Base-by-base conservation (phyloP, 2,113 vertebrate species). In the Indri indri region DNA sequence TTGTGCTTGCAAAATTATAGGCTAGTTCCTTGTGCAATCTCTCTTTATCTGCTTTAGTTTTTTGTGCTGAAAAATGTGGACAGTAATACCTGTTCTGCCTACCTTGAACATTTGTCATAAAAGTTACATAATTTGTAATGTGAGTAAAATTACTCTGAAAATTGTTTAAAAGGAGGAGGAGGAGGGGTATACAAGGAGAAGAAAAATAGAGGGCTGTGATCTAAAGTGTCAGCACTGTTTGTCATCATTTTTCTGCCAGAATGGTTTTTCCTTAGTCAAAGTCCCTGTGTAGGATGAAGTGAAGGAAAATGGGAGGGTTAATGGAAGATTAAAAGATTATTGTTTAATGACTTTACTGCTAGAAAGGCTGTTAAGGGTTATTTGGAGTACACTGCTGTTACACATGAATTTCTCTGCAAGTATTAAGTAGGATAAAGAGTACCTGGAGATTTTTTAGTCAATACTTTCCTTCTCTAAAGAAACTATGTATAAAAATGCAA, bases 401-500 rank as follows among this genome's bases (percentile, higher is more conserved):
- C 37, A 70, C 16, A 37, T 93, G 47, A 85, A 90, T 90, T 90
- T 71, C 32, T 34, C 40, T 96, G 32, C 3, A 45, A 54, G 22
- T 59, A 22, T 63, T 42, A 88, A 45, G 14, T 50, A 71, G 57
- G 14, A 54, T 73, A 57, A 80, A 81, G 37, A 16, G 13, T 71
- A 40, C 18, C 25, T 66, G 30, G 25, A 22, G 57, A 70, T 59
- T 27, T 73, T 96, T 96, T 50, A 84, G 47, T 84, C 52, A 68
- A 16, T 84, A 52, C 88, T 71, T 94, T 84, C 77, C 42, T 71
- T 71, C 27, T 86, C 71, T 59, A 88, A 86, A 73, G 76, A 96
- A 88, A 50, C 30, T 79, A 70, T 45, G 27, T 23, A 54, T 95
- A 92, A 88, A 73, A 92, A 66, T 17, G 45, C 68, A 77, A 52